Conservation (phyloP, 2,797 vertebrate species). For the Spea hammondii region DNA sequence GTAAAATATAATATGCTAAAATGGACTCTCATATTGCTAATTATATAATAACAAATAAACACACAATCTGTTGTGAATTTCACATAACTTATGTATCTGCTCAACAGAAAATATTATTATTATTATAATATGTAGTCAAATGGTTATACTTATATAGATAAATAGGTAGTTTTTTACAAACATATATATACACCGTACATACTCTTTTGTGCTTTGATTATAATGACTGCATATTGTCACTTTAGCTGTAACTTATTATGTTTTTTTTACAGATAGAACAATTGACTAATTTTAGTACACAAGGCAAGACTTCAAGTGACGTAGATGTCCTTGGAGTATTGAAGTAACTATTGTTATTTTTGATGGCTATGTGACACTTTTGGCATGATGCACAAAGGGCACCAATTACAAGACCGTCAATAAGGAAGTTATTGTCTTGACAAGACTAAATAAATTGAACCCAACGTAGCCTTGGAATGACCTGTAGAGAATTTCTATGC, state of each 20-base stretch:
- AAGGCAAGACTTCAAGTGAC: constrained; percentile 10
- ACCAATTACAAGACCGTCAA: constrained; percentile 42
- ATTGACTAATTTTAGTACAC: not conserved
- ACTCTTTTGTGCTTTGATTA: not conserved
- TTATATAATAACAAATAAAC: too few relatives aligned
- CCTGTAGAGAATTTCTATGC: constrained; percentile 24
- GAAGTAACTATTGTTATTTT: constrained; percentile 35
- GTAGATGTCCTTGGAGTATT: constrained; percentile 35
- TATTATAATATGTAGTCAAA: not conserved
- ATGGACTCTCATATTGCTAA: too few relatives aligned
- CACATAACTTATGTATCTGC: too few relatives aligned
- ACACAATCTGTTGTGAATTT: too few relatives aligned
- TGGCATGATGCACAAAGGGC: constrained; percentile 26
- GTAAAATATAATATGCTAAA: too few relatives aligned
- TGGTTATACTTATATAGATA: not conserved
- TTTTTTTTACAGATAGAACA: not conserved
- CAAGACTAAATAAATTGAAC: constrained; percentile 33
- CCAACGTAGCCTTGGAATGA: constrained; percentile 36
- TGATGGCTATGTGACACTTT: constrained; percentile 42
- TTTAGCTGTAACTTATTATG: not conserved
- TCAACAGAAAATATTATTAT: too few relatives aligned
- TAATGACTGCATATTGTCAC: not conserved
- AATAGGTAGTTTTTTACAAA: not conserved
- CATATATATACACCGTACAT: not conserved
- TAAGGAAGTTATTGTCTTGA: constrained; percentile 46